These are phyloP conservation scores for Blennius ocellaris DNA, from an alignment of 2,113 vertebrate genomes.

Conservation along the genomic window DNA sequence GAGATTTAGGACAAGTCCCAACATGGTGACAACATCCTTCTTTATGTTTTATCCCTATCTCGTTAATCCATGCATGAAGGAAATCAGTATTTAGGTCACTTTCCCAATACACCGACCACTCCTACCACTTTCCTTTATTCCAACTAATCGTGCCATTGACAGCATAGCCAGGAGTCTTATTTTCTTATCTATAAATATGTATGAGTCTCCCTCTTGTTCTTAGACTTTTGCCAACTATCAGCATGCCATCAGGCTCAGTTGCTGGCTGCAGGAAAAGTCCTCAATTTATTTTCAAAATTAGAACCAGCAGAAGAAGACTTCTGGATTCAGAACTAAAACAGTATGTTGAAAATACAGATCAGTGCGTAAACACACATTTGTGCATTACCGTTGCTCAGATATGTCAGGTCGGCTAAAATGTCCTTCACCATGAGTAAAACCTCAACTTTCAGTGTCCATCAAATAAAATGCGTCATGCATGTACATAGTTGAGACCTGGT, in stretches of 20 bases:
- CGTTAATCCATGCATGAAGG: constrained; percentile 43
- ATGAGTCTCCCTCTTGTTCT: constrained; percentile 15
- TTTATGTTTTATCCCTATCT: constrained; percentile 36
- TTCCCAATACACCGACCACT: constrained; percentile 46
- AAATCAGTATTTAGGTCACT: constrained; percentile 52
- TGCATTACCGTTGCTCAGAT: constrained; percentile 10
- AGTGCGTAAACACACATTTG: constrained; percentile 4
- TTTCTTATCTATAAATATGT: constrained; percentile 40
- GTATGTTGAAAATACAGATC: constrained; percentile 29
- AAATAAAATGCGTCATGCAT: too few relatives aligned
- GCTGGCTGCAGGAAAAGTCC: not conserved
- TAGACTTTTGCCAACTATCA: constrained; percentile 23
- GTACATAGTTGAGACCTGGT: too few relatives aligned
- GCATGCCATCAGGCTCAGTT: constrained; percentile 22
- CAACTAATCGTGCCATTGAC: constrained; percentile 5
- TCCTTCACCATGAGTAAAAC: constrained; percentile 7
- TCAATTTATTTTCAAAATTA: constrained; percentile 26
- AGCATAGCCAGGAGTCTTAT: constrained; percentile 35
- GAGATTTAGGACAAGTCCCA: constrained; percentile 18
- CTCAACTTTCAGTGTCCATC: not conserved
- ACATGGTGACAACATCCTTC: constrained; percentile 29
- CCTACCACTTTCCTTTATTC: constrained; percentile 18
- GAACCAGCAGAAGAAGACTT: constrained; percentile 4
- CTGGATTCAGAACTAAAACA: constrained; percentile 2
- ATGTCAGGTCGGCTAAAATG: constrained; percentile 4